Percentiles rank a stretch among this genome's conserved stretches.
Evolutionary conservation across 2,113 vertebrate genomes (phyloP).

Genomic region (Taurulus bubalis): DNA sequence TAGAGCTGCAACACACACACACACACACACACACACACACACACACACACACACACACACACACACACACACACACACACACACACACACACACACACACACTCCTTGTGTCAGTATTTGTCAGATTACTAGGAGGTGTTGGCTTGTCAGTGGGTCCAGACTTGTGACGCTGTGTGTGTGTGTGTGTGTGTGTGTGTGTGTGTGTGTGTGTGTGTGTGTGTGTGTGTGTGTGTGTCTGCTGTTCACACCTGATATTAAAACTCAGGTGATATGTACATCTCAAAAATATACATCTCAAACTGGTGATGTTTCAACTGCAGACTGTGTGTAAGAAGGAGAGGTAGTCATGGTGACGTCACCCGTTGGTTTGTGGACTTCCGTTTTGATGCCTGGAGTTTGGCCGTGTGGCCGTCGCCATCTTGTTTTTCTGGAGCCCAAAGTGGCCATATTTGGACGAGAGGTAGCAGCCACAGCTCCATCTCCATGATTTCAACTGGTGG

Average conservation of each 20-base stretch:
- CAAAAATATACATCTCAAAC: no score
- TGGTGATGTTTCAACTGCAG: not conserved
- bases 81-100: conserved; percentile 9
- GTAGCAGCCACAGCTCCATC: not conserved
- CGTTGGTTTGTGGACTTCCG: not conserved
- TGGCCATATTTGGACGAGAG: not conserved
- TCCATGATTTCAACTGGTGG: not conserved
- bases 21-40: no score
- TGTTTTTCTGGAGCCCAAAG: not conserved
- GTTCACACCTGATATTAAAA: not conserved
- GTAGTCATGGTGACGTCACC: not conserved
- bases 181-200: no score
- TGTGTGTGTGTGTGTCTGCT: not conserved
- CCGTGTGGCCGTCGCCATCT: not conserved
- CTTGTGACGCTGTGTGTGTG: not conserved
- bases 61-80: conserved; percentile 3
- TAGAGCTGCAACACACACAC: no score
- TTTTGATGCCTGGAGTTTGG: not conserved
- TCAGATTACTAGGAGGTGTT: conserved; percentile 4
- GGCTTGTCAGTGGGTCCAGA: not conserved
- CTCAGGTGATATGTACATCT: no score
- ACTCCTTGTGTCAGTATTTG: conserved; percentile 6
- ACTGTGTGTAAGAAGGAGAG: not conserved
- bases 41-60: not conserved
- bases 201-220: no score